Evolutionary conservation across 1,140 invertebrate genomes (phyloP), one percentile per base, ranked within the genome.

Genomic region (Anoplolepis gracilipes): DNA sequence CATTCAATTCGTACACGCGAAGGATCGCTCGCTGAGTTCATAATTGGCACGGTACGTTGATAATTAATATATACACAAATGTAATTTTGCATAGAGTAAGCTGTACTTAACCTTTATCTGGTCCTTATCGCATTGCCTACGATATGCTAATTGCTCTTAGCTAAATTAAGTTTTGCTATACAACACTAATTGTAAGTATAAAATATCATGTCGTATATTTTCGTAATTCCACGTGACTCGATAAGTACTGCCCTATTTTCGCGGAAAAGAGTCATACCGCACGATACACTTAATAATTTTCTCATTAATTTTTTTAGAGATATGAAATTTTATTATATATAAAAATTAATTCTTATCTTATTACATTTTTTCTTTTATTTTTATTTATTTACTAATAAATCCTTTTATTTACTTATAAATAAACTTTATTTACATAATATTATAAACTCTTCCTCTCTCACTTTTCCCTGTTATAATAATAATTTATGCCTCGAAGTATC

Each of bases 41-140:
- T 82, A 82, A 82, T 82, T 82, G 36, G 53, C 13, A 19, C 67
- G 65, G 25, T 39, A 30, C 53, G 53, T 13, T 36, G 4, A 16
- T 69, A 82, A 82, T 82, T 72, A 82, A 82, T 57, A 64, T 69
- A 72, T 72, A 61, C 53, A 53, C 67, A 49, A 82, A 33, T 61
- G 36, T 82, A 82, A 82, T 82, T 82, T 57, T 59, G 53, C 78
- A 82, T 82, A 82, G 30, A 53, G 53, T 61, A 82, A 82, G 65
- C 78, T 59, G 53, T 72, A 72, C 19, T 82, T 82, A 82, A 82
- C 53, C 67, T 57, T 72, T 82, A 82, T 82, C 78, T 57, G 53
- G 67, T 59, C 67, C 67, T 82, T 82, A 82, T 82, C 78, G 53
- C 36, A 11, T 13, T 10, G 33, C 25, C 25, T 82, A 82, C 36